Conservation (phyloP, 2,888 invertebrate species). For the Melieria crassipennis region DNA sequence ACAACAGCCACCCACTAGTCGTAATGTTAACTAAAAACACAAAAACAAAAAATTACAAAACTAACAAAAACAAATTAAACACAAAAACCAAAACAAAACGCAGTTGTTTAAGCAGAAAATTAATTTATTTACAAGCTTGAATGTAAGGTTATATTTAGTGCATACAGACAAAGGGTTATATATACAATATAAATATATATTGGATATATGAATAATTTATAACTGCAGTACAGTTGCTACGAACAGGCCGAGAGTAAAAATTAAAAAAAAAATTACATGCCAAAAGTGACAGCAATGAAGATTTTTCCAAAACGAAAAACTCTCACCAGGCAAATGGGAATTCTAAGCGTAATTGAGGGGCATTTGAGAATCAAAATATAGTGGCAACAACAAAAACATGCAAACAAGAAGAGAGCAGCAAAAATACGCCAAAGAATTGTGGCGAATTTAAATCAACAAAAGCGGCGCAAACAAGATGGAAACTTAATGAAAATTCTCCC, state of each 20-base stretch:
- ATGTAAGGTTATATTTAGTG: no score
- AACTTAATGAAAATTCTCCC: neutral
- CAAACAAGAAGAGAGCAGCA: neutral
- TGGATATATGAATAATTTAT: neutral
- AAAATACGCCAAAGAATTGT: no score
- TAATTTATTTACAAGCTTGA: constrained; percentile 40
- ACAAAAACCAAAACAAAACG: constrained; percentile 30
- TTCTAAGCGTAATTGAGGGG: neutral
- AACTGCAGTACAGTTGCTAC: neutral
- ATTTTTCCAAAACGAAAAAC: neutral
- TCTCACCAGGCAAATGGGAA: neutral
- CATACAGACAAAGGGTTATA: no score
- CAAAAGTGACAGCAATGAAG: constrained; percentile 6
- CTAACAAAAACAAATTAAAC: constrained; percentile 5
- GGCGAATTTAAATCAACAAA: neutral
- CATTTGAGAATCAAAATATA: neutral
- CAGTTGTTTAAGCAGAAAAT: no score
- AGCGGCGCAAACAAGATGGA: neutral
- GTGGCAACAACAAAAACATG: neutral
- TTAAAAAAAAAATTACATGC: constrained; percentile 45
- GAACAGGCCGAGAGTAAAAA: neutral
- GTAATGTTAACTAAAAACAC: constrained; percentile 59
- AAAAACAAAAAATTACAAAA: no score
- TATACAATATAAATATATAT: no score
- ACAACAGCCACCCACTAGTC: constrained; percentile 51